Evolutionary conservation across 2,797 vertebrate genomes (phyloP).

Genomic region (Enteromius afrohamiltoni): DNA sequence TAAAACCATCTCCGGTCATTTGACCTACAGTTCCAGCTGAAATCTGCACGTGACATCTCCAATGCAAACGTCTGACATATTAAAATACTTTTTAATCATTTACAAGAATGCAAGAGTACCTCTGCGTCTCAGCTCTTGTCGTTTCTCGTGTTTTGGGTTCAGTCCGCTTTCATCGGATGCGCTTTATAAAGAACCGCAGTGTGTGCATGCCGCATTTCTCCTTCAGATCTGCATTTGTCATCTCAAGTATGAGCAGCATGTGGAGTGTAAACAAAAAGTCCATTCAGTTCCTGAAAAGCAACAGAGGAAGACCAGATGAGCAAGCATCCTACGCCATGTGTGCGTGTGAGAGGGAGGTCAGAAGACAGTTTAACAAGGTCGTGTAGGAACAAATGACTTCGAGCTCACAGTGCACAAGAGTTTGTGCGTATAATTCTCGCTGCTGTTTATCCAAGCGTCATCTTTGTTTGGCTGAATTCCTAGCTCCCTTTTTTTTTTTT

Average conservation of each 20-base stretch:
- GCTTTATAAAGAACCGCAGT: slow-evolving; percentile 8
- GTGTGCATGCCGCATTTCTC: slow-evolving; percentile 59
- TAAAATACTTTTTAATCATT: slow-evolving; percentile 38
- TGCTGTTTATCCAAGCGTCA: slow-evolving; percentile 25
- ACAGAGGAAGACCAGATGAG: slow-evolving; percentile 36
- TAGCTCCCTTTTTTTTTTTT: background rate
- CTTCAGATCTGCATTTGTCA: slow-evolving; percentile 62
- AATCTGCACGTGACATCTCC: slow-evolving; percentile 12
- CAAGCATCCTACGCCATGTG: slow-evolving; percentile 34
- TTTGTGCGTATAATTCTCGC: background rate
- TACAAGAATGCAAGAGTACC: background rate
- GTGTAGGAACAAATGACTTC: background rate
- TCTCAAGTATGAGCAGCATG: slow-evolving; percentile 73
- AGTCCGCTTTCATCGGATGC: background rate
- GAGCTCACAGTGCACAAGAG: slow-evolving; percentile 18
- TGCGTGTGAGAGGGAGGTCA: slow-evolving; percentile 38
- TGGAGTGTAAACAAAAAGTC: slow-evolving; percentile 73
- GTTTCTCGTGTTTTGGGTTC: background rate
- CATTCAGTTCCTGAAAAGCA: slow-evolving; percentile 70
- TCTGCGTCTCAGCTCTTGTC: background rate
- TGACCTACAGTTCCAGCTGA: slow-evolving; percentile 4
- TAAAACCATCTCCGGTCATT: background rate
- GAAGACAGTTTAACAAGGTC: slow-evolving; percentile 25
- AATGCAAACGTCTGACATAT: slow-evolving; percentile 38
- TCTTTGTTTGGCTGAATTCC: slow-evolving; percentile 37